Evolutionary conservation across 2,113 vertebrate genomes (phyloP).

Genomic region (Danionella cerebrum): DNA sequence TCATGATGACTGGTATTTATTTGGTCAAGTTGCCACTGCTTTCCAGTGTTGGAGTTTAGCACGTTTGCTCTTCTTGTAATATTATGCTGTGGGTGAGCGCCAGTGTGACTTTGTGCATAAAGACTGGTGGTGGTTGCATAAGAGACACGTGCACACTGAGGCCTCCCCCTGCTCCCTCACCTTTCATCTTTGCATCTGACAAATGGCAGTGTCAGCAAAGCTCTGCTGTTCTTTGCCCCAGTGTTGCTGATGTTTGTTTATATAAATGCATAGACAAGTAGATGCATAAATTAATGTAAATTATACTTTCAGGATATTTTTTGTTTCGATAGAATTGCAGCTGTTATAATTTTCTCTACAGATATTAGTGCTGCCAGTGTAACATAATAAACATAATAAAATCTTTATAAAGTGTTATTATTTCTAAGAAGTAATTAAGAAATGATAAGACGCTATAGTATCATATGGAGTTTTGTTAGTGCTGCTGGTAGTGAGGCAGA

Average conservation of each 20-base stretch:
- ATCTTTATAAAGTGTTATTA: too few relatives aligned
- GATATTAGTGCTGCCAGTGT: too few relatives aligned
- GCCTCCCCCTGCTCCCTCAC: not conserved
- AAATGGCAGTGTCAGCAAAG: not conserved
- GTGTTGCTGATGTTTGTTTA: conserved; percentile 2
- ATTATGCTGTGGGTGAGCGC: conserved; percentile 10
- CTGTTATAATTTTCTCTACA: too few relatives aligned
- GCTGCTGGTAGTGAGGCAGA: too few relatives aligned
- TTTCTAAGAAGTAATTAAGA: too few relatives aligned
- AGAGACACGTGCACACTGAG: not conserved
- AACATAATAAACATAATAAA: too few relatives aligned
- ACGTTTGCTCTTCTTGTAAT: conserved; percentile 4
- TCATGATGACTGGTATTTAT: not conserved
- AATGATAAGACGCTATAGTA: too few relatives aligned
- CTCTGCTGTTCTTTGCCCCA: not conserved
- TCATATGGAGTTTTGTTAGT: too few relatives aligned
- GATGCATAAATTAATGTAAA: not conserved
- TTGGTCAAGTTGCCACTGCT: conserved; percentile 7
- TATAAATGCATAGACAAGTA: not conserved
- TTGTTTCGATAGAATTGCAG: too few relatives aligned
- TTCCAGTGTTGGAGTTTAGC: not conserved
- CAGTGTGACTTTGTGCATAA: not conserved
- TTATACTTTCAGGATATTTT: too few relatives aligned
- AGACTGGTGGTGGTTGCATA: conserved; percentile 26
- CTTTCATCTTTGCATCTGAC: conserved; percentile 1